Percentiles rank a stretch among this genome's conserved stretches.
These are phyloP conservation scores for Campylomormyrus tamandua DNA, from an alignment of 2,113 vertebrate genomes.

Conservation along the genomic window DNA sequence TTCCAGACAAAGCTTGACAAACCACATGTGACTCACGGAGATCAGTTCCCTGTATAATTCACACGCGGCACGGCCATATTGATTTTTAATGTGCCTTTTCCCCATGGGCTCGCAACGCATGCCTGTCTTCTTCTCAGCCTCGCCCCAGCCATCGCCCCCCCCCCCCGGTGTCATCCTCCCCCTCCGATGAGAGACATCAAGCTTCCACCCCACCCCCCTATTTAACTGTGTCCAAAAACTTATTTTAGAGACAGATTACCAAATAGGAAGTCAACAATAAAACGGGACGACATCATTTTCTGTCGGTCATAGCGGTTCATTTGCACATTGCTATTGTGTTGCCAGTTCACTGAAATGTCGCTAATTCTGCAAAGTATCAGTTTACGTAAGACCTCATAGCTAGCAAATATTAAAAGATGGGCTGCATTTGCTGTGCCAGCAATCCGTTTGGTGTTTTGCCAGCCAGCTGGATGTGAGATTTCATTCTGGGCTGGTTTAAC, in stretches of 20 bases:
- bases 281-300: not conserved
- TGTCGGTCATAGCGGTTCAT: not conserved
- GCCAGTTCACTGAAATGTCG: not conserved
- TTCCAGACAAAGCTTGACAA: constrained; percentile 96
- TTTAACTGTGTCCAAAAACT: not conserved
- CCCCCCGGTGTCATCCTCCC: not conserved
- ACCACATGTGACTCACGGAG: constrained; percentile 87
- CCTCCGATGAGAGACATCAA: not conserved
- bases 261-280: not conserved
- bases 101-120: not conserved
- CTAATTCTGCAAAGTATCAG: not conserved
- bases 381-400: not conserved
- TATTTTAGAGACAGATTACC: not conserved
- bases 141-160: too few species aligned
- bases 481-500: not conserved
- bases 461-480: not conserved
- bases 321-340: not conserved
- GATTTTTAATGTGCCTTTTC: constrained; percentile 51
- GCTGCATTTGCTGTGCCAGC: not conserved
- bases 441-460: not conserved
- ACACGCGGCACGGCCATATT: constrained; percentile 64
- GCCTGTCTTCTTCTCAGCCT: constrained; percentile 17
- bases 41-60: constrained; percentile 56
- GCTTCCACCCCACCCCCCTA: not conserved
- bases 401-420: not conserved